Percentiles rank a stretch among this genome's conserved stretches.
These are phyloP conservation scores for Drosophila antonietae DNA, from an alignment of 2,888 invertebrate genomes.

Conservation along the genomic window DNA sequence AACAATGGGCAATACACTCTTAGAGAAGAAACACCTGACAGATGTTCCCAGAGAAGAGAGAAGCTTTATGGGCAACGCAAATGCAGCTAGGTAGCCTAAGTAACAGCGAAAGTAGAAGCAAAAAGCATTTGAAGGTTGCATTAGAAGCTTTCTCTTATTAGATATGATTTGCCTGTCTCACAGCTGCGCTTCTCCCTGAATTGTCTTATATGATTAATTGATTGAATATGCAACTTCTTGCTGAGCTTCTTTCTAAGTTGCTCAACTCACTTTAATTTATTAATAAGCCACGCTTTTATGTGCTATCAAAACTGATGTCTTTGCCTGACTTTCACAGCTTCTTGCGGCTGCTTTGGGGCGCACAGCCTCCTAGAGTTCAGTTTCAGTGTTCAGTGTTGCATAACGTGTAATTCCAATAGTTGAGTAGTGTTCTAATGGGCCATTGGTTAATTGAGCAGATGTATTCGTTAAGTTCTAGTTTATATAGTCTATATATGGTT, in stretches of 20 bases:
- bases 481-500: conserved; percentile 40
- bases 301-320: not conserved
- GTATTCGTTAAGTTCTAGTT: conserved; percentile 35
- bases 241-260: not conserved
- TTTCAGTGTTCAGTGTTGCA: conserved; percentile 33
- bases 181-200: no score
- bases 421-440: conserved; percentile 11
- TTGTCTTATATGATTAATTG: no score
- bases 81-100: no score
- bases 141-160: not conserved
- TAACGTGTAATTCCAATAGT: conserved; percentile 29
- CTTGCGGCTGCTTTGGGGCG: conserved; percentile 1
- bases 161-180: no score
- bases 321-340: not conserved
- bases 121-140: no score
- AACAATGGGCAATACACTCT: no score
- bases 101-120: no score
- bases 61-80: not conserved
- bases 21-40: no score
- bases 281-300: no score
- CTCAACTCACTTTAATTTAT: no score
- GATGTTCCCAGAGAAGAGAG: not conserved
- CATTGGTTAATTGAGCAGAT: conserved; percentile 16
- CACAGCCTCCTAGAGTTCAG: conserved; percentile 2
- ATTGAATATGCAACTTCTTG: not conserved